Conservation (phyloP, 2,113 vertebrate genomes). For the Vulpes vulpes region DNA sequence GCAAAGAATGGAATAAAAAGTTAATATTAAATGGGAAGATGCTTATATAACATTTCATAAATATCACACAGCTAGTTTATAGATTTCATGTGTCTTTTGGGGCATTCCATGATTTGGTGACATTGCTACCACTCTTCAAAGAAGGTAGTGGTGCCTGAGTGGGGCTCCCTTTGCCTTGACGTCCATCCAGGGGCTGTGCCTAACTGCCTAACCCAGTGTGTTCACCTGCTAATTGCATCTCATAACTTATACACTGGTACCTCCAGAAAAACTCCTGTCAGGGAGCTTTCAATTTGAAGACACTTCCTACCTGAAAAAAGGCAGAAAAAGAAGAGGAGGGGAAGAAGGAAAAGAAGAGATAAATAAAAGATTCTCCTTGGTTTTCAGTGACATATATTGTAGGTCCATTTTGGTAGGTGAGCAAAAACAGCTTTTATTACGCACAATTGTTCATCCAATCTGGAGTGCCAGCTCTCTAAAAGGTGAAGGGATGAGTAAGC, state of each 20-base stretch:
- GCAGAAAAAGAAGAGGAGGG: not conserved
- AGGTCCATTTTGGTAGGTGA: constrained; percentile 16
- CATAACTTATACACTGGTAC: not conserved
- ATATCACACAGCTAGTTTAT: not conserved
- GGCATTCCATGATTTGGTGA: not conserved
- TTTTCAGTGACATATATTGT: constrained; percentile 30
- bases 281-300: constrained; percentile 64
- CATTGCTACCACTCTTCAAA: not conserved
- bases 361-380: not conserved
- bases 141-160: not conserved
- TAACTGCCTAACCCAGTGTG: not conserved
- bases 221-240: not conserved
- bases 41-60: not conserved
- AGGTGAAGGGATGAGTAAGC: not conserved
- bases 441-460: constrained; percentile 21
- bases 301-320: constrained; percentile 50
- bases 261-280: constrained; percentile 45
- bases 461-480: not conserved
- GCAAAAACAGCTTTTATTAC: constrained; percentile 57
- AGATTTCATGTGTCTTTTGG: not conserved
- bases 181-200: not conserved
- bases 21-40: not conserved
- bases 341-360: not conserved
- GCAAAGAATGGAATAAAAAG: not conserved
- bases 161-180: not conserved